Conservation (phyloP, 35 echinoderm and acorn worm species). For the Diadema setosum region DNA sequence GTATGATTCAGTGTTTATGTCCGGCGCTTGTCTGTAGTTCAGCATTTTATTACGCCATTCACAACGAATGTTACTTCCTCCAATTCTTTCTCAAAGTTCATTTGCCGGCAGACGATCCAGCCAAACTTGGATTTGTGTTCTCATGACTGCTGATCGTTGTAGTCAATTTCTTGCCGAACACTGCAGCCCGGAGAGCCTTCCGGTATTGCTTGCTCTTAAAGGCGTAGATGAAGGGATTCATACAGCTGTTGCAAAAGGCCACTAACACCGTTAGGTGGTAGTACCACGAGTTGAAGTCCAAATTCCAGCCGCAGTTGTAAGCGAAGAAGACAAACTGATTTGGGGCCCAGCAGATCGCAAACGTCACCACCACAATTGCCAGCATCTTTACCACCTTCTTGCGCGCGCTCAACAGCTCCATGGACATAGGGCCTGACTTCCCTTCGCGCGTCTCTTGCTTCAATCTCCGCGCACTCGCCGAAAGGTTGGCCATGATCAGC, state of each 20-base stretch:
- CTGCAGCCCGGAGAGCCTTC: slow-evolving; percentile 45
- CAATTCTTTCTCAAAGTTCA: too few species aligned
- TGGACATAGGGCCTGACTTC: slow-evolving; percentile 21
- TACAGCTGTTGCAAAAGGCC: slow-evolving; percentile 85
- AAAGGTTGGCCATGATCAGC: slow-evolving; percentile 67
- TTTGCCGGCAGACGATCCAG: neutral
- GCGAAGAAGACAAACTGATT: slow-evolving; percentile 92
- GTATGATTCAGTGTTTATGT: too few species aligned
- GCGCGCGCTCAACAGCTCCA: slow-evolving; percentile 66
- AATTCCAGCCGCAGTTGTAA: slow-evolving; percentile 70
- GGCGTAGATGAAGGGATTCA: slow-evolving; percentile 95
- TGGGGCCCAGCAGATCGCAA: slow-evolving; percentile 93
- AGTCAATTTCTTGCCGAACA: slow-evolving; percentile 15
- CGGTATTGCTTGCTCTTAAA: slow-evolving; percentile 86
- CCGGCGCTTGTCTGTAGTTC: too few species aligned
- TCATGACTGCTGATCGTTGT: neutral
- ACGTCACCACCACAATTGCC: slow-evolving; percentile 64
- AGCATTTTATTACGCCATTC: too few species aligned
- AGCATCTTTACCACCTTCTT: slow-evolving; percentile 90
- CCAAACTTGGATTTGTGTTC: neutral
- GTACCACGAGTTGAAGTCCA: slow-evolving; percentile 70
- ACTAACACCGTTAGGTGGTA: slow-evolving; percentile 87
- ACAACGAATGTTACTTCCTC: too few species aligned
- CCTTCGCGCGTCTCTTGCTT: slow-evolving; percentile 21
- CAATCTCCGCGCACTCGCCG: slow-evolving; percentile 36